Percentiles rank a stretch among this genome's conserved stretches.
Conservation (phyloP, 2,113 vertebrate species). For the zebrafish (Danio rerio) region GRCz12tu NC_133184.1:38099001-38099500, state of each 20-base stretch:
- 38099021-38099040: constrained; percentile 50
- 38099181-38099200: neutral
- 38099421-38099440: constrained; percentile 84
- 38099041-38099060: constrained; percentile 53
- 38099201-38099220: neutral
- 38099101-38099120: constrained; percentile 18
- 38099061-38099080: constrained; percentile 51
- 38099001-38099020: constrained; percentile 62
- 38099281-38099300: neutral
- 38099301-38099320: constrained; percentile 77
- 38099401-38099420: constrained; percentile 88
- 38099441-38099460: constrained; percentile 80
- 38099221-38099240: neutral
- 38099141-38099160: constrained; percentile 6
- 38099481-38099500: constrained; percentile 90
- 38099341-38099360: constrained; percentile 94
- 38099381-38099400: constrained; percentile 70
- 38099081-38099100: constrained; percentile 36
- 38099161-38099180: constrained; percentile 15
- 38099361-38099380: constrained; percentile 82
- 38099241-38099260: constrained; percentile 4
- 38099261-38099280: neutral
- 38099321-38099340: constrained; percentile 88
- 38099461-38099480: constrained; percentile 81
- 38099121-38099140: constrained; percentile 23